A percentile compares a stretch with the other conserved stretches of the same genome.
Evolutionary conservation across 2,888 invertebrate genomes (phyloP).

Genomic region (Agrotis ipsilon): DNA sequence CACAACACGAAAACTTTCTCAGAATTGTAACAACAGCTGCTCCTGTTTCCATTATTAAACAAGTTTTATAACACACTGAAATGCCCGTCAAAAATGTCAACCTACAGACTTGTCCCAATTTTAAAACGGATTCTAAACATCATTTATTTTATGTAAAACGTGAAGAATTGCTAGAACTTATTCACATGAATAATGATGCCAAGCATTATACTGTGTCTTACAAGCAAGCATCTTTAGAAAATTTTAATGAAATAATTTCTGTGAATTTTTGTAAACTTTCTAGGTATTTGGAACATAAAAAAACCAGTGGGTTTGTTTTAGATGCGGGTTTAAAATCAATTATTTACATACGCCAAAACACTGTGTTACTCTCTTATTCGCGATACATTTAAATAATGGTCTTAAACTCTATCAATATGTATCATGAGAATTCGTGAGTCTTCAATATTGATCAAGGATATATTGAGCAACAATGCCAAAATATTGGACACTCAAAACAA

Average conservation of each 20-base stretch:
- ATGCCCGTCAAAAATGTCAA: slow-evolving; percentile 65
- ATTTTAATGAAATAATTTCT: neutral
- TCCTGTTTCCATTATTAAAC: slow-evolving; percentile 59
- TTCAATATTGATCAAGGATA: too few species aligned
- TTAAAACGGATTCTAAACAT: slow-evolving; percentile 62
- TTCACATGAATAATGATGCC: neutral
- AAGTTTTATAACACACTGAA: slow-evolving; percentile 64
- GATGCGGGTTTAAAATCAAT: neutral
- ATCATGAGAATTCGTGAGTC: too few species aligned
- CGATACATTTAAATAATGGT: too few species aligned
- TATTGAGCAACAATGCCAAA: too few species aligned
- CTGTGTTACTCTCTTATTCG: neutral
- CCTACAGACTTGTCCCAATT: slow-evolving; percentile 62
- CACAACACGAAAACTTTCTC: slow-evolving; percentile 41
- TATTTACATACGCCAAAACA: neutral
- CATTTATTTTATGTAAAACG: slow-evolving; percentile 67
- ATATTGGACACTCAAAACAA: too few species aligned
- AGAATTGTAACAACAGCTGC: slow-evolving; percentile 62
- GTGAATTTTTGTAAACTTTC: neutral
- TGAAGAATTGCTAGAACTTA: slow-evolving; percentile 59
- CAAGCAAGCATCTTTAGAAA: neutral
- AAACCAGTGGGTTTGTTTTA: too few species aligned
- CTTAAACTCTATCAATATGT: too few species aligned
- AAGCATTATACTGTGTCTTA: neutral
- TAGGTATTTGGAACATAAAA: neutral